Evolutionary conservation across 92 coral and sea anemone genomes (phyloP).

Genomic region (Desmophyllum pertusum): DNA sequence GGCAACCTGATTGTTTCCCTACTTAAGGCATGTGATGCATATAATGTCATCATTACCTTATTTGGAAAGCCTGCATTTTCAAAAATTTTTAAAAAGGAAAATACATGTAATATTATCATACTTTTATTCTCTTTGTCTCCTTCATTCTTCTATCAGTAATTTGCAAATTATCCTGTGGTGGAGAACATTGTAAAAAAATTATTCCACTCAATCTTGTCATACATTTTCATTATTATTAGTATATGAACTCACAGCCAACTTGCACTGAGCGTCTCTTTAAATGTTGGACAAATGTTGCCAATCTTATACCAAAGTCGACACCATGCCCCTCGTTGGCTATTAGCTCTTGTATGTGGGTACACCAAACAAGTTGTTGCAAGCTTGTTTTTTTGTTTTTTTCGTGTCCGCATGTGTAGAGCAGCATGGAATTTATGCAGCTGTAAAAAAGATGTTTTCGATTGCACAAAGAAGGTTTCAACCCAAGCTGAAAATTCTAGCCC

Average conservation of each 20-base stretch:
- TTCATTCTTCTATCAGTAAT: background rate
- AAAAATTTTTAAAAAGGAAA: background rate
- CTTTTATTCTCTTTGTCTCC: background rate
- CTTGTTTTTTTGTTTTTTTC: background rate
- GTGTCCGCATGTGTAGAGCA: no score
- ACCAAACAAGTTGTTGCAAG: background rate
- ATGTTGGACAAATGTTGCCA: background rate
- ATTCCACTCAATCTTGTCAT: slow-evolving; percentile 2
- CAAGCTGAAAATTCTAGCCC: background rate
- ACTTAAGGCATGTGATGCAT: background rate
- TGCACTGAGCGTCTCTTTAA: background rate
- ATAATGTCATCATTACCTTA: background rate
- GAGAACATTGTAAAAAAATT: background rate
- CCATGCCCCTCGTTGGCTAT: background rate
- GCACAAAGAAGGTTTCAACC: background rate
- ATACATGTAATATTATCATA: background rate
- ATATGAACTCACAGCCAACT: slow-evolving; percentile 1
- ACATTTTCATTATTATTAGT: background rate
- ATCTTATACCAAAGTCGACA: background rate
- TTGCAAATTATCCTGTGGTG: background rate
- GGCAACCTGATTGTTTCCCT: no score
- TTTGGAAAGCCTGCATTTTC: background rate
- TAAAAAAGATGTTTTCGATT: background rate
- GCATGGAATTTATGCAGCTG: background rate
- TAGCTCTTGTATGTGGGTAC: background rate